Percentiles rank a stretch among this genome's conserved stretches.
These are phyloP conservation scores for Prionailurus viverrinus DNA, from an alignment of 2,113 vertebrate genomes.

Conservation along the genomic window DNA sequence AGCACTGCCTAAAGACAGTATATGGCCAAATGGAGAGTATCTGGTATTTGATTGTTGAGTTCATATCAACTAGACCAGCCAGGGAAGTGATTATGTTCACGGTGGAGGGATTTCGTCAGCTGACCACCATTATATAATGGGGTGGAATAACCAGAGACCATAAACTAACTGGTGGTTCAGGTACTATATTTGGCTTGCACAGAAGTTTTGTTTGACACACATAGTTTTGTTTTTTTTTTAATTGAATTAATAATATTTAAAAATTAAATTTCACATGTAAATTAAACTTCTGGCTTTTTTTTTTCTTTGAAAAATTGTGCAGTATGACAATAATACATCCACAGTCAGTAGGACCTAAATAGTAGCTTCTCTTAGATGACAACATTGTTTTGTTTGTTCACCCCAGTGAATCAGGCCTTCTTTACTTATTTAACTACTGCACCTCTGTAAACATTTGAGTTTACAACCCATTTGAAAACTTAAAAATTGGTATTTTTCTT, in stretches of 20 bases:
- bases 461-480: neutral
- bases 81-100: neutral
- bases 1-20: neutral
- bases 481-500: slow-evolving; percentile 52
- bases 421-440: neutral
- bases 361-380: neutral
- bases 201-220: neutral
- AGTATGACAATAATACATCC: neutral
- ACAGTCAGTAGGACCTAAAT: neutral
- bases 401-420: neutral
- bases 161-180: neutral
- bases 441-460: neutral
- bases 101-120: neutral
- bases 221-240: neutral
- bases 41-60: neutral
- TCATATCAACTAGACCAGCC: neutral
- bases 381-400: slow-evolving; percentile 36
- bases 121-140: neutral
- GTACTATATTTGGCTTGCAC: neutral
- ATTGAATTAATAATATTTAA: slow-evolving; percentile 38
- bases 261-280: slow-evolving; percentile 29
- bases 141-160: neutral
- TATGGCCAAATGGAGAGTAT: neutral
- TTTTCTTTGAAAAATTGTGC: slow-evolving; percentile 30
- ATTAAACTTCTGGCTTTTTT: slow-evolving; percentile 30